Base-by-base conservation (phyloP, 1,140 invertebrate genomes). In the Coelopa frigida region DNA sequence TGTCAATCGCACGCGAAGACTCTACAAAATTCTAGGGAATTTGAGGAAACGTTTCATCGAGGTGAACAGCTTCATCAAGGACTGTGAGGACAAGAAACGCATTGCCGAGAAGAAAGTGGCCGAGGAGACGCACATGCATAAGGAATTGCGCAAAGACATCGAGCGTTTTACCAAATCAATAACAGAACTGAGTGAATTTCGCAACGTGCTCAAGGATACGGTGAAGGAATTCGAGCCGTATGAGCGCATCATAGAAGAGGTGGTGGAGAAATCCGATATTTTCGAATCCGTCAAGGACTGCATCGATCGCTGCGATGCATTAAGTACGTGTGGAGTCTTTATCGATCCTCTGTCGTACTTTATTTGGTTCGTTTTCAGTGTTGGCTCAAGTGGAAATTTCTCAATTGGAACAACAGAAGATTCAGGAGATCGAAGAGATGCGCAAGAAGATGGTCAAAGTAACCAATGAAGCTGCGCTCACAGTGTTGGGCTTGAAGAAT, bases 61-160 rank as follows among this genome's bases (percentile, higher is more conserved):
- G 41, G 61, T 65, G 4, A 70, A 69, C 50, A 55, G 46, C 40
- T 70, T 70, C 27, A 63, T 70, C 12, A 62, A 63, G 48, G 62
- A 69, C 26, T 69, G 66, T n/a, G 45, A 26, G 14, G 59, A 65
- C 17, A 69, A 69, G 38, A 59, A 59, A 32, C 44, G 49, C 5
- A 18, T 46, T 1, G 59, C 67, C 3, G 50, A 50, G 15, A 38
- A 61, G 15, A 58, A 61, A 24, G 27, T 53, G 8, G 12, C 24
- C 2, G 24, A 38, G 2, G 59, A 69, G 37, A 51, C 4, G 1
- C 33, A 40, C 20, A 27, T 59, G 15, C 66, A 67, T 21, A 15
- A 51, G 26, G 55, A 64, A 12, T 53, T 65, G n/a, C 46, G 46
- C 7, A 46, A 64, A 36, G 50, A 49, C 22, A 66, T 66, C 43